A percentile compares a stretch with the other conserved stretches of the same genome.
Evolutionary conservation across 2,888 invertebrate genomes (phyloP).

Genomic region (Dyspetes luteomarginatus): DNA sequence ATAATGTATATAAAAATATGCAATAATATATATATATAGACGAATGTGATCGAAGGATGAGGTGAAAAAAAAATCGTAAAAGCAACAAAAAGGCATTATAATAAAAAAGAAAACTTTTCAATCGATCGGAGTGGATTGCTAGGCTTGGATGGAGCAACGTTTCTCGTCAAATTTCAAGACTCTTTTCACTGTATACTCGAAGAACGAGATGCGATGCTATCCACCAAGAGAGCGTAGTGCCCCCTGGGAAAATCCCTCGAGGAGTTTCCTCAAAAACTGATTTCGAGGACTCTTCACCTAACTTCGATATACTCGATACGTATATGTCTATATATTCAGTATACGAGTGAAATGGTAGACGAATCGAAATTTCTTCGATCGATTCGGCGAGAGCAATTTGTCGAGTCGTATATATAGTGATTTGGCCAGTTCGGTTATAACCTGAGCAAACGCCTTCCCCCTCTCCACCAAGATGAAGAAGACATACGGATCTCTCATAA

Average conservation of each 20-base stretch:
- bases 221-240: neutral
- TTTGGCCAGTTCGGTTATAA: too few species aligned
- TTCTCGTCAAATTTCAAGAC: slow-evolving; percentile 44
- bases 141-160: slow-evolving; percentile 39
- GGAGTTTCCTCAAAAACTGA: slow-evolving; percentile 61
- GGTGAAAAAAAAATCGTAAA: slow-evolving; percentile 23
- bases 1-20: too few species aligned
- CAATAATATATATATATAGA: too few species aligned
- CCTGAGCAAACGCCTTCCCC: too few species aligned
- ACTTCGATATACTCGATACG: slow-evolving; percentile 21
- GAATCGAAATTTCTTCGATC: slow-evolving; percentile 23
- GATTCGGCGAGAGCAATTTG: slow-evolving; percentile 28
- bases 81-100: too few species aligned
- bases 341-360: neutral
- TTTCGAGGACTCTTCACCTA: slow-evolving; percentile 55
- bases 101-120: slow-evolving; percentile 60
- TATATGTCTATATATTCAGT: neutral
- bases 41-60: neutral
- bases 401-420: neutral
- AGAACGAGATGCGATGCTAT: slow-evolving; percentile 8
- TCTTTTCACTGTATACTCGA: slow-evolving; percentile 43
- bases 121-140: slow-evolving; percentile 54
- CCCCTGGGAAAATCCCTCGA: slow-evolving; percentile 4
- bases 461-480: too few species aligned
- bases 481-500: neutral